phyloP scores from a whole-genome alignment of 2,888 invertebrate genomes.

The Pharmacophagus antenor region DNA sequence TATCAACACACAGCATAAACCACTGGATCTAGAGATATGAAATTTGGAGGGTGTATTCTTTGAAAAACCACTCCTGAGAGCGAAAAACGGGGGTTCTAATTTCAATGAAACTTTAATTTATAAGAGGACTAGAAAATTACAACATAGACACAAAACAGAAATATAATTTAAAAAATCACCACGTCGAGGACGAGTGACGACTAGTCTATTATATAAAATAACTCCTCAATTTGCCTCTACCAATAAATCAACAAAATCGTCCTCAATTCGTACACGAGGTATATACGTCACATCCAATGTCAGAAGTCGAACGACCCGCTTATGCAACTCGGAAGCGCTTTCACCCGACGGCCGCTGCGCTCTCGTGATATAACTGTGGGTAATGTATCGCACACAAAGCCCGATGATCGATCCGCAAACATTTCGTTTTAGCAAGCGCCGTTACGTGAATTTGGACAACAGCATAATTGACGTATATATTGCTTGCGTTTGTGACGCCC shows the following conservation, averaged over 20 bases:
- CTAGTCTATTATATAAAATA: background rate
- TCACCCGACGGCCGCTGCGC: constrained; percentile 14
- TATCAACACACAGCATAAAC: too few species aligned
- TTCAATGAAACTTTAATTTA: too few species aligned
- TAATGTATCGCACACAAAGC: constrained; percentile 5
- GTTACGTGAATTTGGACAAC: background rate
- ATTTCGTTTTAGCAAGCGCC: constrained; percentile 7
- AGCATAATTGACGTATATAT: too few species aligned
- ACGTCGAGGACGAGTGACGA: too few species aligned
- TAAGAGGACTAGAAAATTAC: too few species aligned
- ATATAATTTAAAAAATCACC: too few species aligned
- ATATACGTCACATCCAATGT: constrained; percentile 23
- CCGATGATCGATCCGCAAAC: constrained; percentile 13
- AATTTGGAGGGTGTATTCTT: too few species aligned
- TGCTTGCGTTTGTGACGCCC: too few species aligned
- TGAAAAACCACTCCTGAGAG: too few species aligned
- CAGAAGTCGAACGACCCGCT: constrained; percentile 18
- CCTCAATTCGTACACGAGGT: background rate
- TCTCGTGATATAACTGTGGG: constrained; percentile 20
- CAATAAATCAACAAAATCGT: background rate
- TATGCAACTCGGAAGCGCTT: constrained; percentile 30
- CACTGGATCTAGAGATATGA: too few species aligned
- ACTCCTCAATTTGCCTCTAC: background rate
- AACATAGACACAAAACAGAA: too few species aligned
- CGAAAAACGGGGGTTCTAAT: too few species aligned